Base-by-base conservation (phyloP, 2,888 invertebrate genomes). In the Drosophila histrio region DNA sequence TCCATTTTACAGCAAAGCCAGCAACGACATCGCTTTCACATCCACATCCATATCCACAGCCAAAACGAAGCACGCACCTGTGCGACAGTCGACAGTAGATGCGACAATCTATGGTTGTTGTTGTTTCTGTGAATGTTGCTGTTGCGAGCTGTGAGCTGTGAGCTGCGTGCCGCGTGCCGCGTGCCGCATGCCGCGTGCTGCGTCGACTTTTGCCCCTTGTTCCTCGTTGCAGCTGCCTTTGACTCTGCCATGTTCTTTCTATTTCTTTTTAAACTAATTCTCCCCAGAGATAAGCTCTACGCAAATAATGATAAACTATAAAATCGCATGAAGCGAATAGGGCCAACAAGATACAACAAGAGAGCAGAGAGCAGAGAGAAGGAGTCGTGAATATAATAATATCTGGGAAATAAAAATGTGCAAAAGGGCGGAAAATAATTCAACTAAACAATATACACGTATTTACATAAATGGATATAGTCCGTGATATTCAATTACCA, bases 401-500 rank as follows among this genome's bases (percentile, higher is more conserved):
- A 79, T 77, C 75, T 61, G 72, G 69, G 69, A 80, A 81, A 88
- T 87, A 87, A 83, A 85, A 82, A 78, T 89, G 87, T 84, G 88
- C 89, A 87, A 75, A 76, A 66, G 60, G 61, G 88, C 87, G 83
- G 88, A 87, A 87, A 86, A 79, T 88, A 89, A 89, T 82, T 88
- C 87, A 88, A 89, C 82, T 87, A 78, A 84, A 81, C 78, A 88
- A 88, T 84, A 87, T 84, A 84, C 87, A 88, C 84, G 88, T 80
- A 87, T 86, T 82, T 84, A 83, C 79, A 86, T 88, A 83, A 83
- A 79, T 73, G 80, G 76, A 83, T 88, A 77, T 72, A 58, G 63
- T 56, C 72, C 67, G 62, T 74, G 77, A 75, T 79, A 88, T 84
- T 84, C 83, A 84, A 84, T 84, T 87, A 88, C 79, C 69, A 57